Evolutionary conservation across 2,888 invertebrate genomes (phyloP), one percentile per base, ranked within the genome.

Genomic region (Chalcosyrphus nemorum): DNA sequence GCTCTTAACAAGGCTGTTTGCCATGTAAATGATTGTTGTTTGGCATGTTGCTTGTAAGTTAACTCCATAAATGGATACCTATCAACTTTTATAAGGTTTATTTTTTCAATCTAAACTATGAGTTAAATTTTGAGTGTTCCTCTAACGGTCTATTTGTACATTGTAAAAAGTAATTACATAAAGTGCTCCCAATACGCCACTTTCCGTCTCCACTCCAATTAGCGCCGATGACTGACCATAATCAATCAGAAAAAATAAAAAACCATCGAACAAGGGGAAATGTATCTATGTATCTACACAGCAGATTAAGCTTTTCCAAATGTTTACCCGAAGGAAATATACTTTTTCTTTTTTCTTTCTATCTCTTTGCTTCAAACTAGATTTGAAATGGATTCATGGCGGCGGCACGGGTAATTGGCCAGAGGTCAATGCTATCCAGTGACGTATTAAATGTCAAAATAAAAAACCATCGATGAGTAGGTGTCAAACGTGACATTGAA

Each of bases 1-100:
- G 24, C 74, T 32, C 54, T n/a, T 54, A 32, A 63, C 74, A 52
- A 74, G 74, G 54, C 19, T 19, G 19, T 27, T 52, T 43, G 52
- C n/a, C 54, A 54, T 63, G 74, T 74, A 65, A 74, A 63, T 63
- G 21, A 74, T 74, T 65, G 63, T n/a, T 45, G 63, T 32, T 74
- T 45, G 45, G 63, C 74, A 15, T 63, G 74, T 56, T 63, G 4
- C 32, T 45, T 35, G 15, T 15, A 52, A 52, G 9, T 50, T 47
- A 57, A 32, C 32, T 19, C 6, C n/a, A n/a, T 5, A 21, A 56
- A 43, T 27, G 45, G 7, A 11, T 45, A 24, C 43, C 35, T n/a
- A 38, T 13, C 38, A 13, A 4, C 13, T 38, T 4, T 38, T 38
- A n/a, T 38, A n/a, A n/a, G n/a, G n/a, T 27, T 15, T 6, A 2